Evolutionary conservation across 2,113 vertebrate species (phyloP).

Genomic region (Dicerorhinus sumatrensis): DNA sequence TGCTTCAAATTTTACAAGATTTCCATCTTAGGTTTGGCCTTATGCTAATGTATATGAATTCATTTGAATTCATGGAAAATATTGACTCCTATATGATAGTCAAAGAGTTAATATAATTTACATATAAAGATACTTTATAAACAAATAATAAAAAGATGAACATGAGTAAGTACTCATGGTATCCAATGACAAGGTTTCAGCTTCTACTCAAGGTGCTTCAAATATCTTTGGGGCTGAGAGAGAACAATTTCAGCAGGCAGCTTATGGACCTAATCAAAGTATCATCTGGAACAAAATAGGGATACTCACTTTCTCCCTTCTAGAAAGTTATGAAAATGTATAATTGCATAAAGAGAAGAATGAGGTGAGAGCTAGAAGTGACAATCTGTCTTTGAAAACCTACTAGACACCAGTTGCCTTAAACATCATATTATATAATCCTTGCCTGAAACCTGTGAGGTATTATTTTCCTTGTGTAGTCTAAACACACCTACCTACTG

Average conservation of each 20-base stretch:
- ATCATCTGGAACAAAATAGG: not conserved
- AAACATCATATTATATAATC: not conserved
- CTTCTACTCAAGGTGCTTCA: not conserved
- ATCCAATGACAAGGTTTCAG: not conserved
- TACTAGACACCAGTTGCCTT: not conserved
- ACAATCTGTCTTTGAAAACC: not conserved
- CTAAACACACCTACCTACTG: not conserved
- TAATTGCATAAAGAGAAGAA: not conserved
- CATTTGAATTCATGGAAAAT: not conserved
- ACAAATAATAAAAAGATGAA: not conserved
- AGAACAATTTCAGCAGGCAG: not conserved
- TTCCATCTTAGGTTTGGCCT: not conserved
- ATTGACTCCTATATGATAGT: not conserved
- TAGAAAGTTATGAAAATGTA: not conserved
- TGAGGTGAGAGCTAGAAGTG: not conserved
- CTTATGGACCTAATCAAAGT: not conserved
- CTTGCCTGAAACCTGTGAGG: too few relatives aligned
- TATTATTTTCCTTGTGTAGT: fast-evolving
- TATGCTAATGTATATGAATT: not conserved
- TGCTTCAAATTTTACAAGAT: not conserved
- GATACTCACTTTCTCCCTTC: not conserved
- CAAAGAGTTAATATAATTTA: not conserved
- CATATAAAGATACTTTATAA: not conserved
- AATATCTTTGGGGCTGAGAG: not conserved
- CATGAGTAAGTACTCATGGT: not conserved